Evolutionary conservation across 53 echinoderm and acorn worm genomes (phyloP).

Genomic region (Luidia sarsii): DNA sequence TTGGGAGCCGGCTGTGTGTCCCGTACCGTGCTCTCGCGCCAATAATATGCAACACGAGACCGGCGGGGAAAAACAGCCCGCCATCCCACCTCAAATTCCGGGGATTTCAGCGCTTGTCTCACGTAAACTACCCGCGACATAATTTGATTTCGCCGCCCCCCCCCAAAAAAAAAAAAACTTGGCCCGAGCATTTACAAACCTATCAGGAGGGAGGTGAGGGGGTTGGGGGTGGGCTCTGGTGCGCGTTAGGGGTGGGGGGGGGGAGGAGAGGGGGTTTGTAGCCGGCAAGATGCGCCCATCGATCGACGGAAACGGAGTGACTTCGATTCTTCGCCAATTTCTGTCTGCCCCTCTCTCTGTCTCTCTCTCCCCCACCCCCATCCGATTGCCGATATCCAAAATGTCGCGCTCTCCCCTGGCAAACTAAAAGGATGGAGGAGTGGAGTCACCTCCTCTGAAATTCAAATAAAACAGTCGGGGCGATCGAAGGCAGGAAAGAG

Average conservation of each 20-base stretch:
- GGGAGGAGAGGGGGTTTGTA: background rate
- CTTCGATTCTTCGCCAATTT: background rate
- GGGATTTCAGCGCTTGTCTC: conserved; percentile 33
- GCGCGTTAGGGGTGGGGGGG: conserved; percentile 22
- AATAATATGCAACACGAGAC: conserved; percentile 20
- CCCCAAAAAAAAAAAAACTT: no score
- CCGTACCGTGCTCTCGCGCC: background rate
- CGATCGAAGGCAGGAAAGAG: conserved; percentile 14
- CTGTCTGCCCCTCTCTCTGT: background rate
- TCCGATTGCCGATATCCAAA: background rate
- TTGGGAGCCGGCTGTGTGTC: background rate
- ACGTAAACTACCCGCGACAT: conserved; percentile 41
- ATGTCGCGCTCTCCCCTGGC: background rate
- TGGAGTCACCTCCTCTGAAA: conserved; percentile 30
- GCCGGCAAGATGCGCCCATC: no score
- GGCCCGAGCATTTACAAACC: conserved; percentile 49
- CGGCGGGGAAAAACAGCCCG: no score
- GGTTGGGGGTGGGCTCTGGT: background rate
- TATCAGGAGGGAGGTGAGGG: no score
- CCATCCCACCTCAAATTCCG: no score
- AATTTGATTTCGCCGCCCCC: conserved; percentile 40
- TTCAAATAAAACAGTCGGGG: conserved; percentile 19
- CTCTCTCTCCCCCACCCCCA: background rate
- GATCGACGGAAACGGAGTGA: background rate
- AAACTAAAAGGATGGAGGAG: background rate